Evolutionary conservation across 2,888 invertebrate genomes (phyloP), one percentile per base, ranked within the genome.

Genomic region (Pristionchus exspectatus): DNA sequence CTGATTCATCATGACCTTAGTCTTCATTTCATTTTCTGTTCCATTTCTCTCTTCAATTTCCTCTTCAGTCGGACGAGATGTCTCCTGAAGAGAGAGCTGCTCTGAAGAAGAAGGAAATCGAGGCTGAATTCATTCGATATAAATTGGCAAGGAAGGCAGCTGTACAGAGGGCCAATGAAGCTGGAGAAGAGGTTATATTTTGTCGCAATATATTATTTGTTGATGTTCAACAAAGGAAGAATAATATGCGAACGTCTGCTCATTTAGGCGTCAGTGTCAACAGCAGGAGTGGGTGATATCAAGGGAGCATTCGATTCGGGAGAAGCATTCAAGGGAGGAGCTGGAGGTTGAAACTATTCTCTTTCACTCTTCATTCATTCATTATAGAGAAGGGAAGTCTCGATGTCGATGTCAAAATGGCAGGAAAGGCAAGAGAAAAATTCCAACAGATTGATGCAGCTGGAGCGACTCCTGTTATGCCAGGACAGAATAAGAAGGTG

Each of bases 401-500:
- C 18, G 94, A 95, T 66, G 92, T 95, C 21, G 94, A 95, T 72
- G 92, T 95, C 90, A 94, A 95, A 90, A 94, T 95, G 90, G 97
- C 98, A 24, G 97, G 97, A 77, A 97, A 97, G 94, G 98, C 98
- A 97, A 96, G 98, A 92, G 96, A 96, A 94, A 97, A 98, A 93
- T 98, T 98, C 96, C 96, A 98, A 1, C 97, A 97, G 96, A 97
- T 98, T 96, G 98, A 98, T 96, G 97, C 97, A 93, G 96, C 96
- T 18, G 92, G 92, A 44, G 59, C 89, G 2, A 91, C 92, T 9
- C 77, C 91, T 2, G 91, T 92, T 59, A 90, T 92, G 21, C 72
- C 90, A 33, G 91, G 91, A 81, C 91, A 89, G 85, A 87, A 87
- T 38, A 91, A 91, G 83, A 92, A 92, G 89, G 87, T 90, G 18